Percentiles rank a stretch among this genome's conserved stretches.
phyloP scores from a whole-genome alignment of 2,888 invertebrate genomes.

The Patella caerulea region DNA sequence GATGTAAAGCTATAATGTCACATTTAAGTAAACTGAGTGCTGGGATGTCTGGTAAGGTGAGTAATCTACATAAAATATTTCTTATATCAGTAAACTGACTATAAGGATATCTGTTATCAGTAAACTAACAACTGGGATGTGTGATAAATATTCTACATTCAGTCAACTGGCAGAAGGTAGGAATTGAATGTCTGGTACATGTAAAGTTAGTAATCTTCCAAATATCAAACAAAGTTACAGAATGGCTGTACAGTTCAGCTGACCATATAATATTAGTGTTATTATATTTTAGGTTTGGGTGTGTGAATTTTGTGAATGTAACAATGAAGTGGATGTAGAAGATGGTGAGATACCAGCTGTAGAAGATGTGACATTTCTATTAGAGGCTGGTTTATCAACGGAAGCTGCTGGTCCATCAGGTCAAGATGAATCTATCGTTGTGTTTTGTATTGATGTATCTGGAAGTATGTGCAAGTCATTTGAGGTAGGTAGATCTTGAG shows the following conservation, averaged over 20 bases:
- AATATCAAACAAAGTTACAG: no score
- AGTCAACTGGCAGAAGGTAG: no score
- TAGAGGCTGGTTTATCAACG: slow-evolving; percentile 64
- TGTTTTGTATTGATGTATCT: slow-evolving; percentile 69
- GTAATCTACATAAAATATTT: neutral
- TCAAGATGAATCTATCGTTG: slow-evolving; percentile 61
- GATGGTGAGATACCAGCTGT: slow-evolving; percentile 62
- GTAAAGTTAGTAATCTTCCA: no score
- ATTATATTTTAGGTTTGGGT: slow-evolving; percentile 55
- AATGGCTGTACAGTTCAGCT: no score
- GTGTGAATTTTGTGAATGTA: slow-evolving; percentile 65
- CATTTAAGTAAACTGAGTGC: slow-evolving; percentile 55
- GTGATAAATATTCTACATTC: no score
- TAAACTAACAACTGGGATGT: no score
- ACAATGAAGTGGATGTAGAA: slow-evolving; percentile 60
- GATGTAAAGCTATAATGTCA: slow-evolving; percentile 64
- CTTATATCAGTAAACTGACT: no score
- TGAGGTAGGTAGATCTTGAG: slow-evolving; percentile 49
- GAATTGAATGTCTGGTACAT: no score
- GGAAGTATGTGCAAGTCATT: slow-evolving; percentile 70
- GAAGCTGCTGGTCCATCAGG: slow-evolving; percentile 58
- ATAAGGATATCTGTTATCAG: no score
- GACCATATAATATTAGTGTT: no score
- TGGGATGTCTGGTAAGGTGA: slow-evolving; percentile 49
- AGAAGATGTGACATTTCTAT: slow-evolving; percentile 67